These are phyloP conservation scores for Rynchops niger DNA, from an alignment of 2,113 vertebrate species.

Conservation along the genomic window DNA sequence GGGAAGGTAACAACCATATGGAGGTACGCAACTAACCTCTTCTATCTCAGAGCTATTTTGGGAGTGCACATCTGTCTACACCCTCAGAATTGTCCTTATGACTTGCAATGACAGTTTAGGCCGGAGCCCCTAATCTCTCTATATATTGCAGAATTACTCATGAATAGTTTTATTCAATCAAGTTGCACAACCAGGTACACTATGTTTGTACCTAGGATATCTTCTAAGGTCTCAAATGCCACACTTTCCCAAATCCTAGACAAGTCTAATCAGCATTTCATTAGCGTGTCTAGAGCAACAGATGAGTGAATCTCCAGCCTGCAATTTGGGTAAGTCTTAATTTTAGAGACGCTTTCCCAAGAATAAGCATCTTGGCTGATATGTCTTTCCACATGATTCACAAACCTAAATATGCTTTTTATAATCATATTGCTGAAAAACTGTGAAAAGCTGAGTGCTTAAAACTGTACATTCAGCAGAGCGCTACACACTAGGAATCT, in stretches of 20 bases:
- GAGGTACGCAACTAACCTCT: neutral
- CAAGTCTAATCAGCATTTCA: neutral
- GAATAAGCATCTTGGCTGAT: slow-evolving; percentile 12
- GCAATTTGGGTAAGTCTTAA: neutral
- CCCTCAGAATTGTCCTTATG: neutral
- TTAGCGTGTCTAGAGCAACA: neutral
- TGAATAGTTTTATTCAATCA: neutral
- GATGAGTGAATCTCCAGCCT: neutral
- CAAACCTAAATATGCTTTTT: neutral
- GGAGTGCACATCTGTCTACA: neutral
- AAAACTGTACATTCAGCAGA: slow-evolving; percentile 3
- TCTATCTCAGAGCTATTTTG: neutral
- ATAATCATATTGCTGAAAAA: neutral
- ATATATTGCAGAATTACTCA: neutral
- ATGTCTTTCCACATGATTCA: slow-evolving; percentile 11
- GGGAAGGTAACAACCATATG: neutral
- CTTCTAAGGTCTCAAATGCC: neutral
- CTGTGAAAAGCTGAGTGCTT: neutral
- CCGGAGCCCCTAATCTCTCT: neutral
- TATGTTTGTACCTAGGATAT: neutral
- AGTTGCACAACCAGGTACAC: neutral
- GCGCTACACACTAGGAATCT: neutral
- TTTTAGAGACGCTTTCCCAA: neutral
- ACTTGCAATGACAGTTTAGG: neutral
- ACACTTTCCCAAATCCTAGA: neutral